Evolutionary conservation across 2,888 invertebrate species (phyloP).

Genomic region (Xylocampa areola): DNA sequence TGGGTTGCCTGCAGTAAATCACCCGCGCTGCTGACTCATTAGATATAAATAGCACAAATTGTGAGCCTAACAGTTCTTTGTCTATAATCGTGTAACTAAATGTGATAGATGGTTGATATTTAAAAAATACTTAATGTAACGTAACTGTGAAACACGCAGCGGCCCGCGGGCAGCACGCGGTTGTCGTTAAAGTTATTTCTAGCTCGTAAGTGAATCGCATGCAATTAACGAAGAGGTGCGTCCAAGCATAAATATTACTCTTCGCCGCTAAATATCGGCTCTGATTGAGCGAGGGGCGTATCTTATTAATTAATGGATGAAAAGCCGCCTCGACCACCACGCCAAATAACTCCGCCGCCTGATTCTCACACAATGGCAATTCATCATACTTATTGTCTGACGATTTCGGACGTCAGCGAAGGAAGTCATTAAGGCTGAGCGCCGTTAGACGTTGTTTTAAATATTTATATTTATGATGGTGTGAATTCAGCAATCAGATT

Average conservation of each 20-base stretch:
- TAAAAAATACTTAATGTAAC: slow-evolving; percentile 51
- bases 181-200: slow-evolving; percentile 77
- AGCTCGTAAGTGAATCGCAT: slow-evolving; percentile 80
- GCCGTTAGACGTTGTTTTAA: slow-evolving; percentile 76
- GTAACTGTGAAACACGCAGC: slow-evolving; percentile 58
- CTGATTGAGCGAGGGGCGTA: slow-evolving; percentile 85
- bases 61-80: slow-evolving; percentile 27
- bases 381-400: slow-evolving; percentile 87
- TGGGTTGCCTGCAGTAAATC: slow-evolving; percentile 33
- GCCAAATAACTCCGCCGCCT: slow-evolving; percentile 77
- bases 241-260: slow-evolving; percentile 81
- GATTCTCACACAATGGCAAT: slow-evolving; percentile 86
- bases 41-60: slow-evolving; percentile 40
- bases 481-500: slow-evolving; percentile 72
- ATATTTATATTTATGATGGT: slow-evolving; percentile 72
- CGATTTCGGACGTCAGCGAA: slow-evolving; percentile 86
- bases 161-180: slow-evolving; percentile 66
- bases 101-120: slow-evolving; percentile 56
- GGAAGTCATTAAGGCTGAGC: slow-evolving; percentile 82
- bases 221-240: slow-evolving; percentile 84
- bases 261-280: slow-evolving; percentile 79
- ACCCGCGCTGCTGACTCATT: slow-evolving; percentile 42
- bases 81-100: slow-evolving; percentile 45
- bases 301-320: slow-evolving; percentile 87
- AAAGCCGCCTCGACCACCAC: slow-evolving; percentile 81